Evolutionary conservation across 2,797 vertebrate species (phyloP).

Genomic region (Eulemur mongoz): DNA sequence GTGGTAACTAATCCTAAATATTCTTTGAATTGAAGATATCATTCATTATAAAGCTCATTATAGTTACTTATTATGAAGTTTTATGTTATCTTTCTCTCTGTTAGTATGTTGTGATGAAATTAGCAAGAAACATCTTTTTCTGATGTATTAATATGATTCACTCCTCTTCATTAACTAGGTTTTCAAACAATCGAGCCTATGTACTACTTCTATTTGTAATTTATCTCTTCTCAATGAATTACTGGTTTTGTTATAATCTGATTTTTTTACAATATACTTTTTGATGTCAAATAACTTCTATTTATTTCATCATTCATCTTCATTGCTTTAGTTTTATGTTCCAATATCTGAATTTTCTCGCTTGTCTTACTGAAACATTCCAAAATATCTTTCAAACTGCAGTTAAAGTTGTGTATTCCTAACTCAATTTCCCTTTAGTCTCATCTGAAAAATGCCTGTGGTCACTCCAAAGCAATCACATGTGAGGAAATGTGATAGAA

Average conservation of each 20-base stretch:
- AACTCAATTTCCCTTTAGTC: background rate
- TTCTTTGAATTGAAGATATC: background rate
- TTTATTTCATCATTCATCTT: slow-evolving; percentile 39
- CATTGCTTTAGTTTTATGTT: slow-evolving; percentile 27
- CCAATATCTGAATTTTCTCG: background rate
- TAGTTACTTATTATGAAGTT: background rate
- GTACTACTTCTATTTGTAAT: slow-evolving; percentile 26
- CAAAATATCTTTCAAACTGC: background rate
- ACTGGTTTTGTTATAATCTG: background rate
- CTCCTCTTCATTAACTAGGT: background rate
- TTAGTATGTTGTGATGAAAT: background rate
- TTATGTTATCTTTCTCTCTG: slow-evolving; percentile 3
- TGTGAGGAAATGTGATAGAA: background rate
- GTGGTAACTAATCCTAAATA: background rate
- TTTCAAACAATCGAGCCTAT: background rate
- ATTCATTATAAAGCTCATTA: background rate
- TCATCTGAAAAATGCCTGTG: background rate
- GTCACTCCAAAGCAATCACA: background rate
- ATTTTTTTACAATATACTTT: background rate
- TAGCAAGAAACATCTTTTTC: background rate
- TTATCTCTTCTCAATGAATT: background rate
- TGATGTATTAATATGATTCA: background rate
- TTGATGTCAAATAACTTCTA: slow-evolving; percentile 29
- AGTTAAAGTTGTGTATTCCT: background rate
- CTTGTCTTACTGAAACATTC: background rate